Evolutionary conservation across 2,888 invertebrate genomes (phyloP), one percentile per base, ranked within the genome.

Genomic region (Protonemura montana): DNA sequence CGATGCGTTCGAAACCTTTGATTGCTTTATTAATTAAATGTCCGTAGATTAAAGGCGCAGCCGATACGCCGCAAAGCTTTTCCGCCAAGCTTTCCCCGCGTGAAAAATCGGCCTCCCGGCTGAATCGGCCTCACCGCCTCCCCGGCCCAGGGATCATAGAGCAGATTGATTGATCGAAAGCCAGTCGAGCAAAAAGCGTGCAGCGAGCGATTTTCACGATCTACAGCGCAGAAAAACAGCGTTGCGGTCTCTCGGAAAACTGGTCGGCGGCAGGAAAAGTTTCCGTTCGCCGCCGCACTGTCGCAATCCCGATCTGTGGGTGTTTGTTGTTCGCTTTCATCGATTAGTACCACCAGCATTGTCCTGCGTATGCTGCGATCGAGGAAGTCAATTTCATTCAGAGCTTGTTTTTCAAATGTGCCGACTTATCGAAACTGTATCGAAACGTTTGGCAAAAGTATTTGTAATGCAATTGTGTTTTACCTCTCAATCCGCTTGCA

Each of bases 1-100:
- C n/a, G n/a, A n/a, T n/a, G n/a, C n/a, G n/a, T n/a, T 21, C 16
- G 59, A 6, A 35, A 35, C 59, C 13, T 13, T 10, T 59, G 59
- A 59, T 59, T 59, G 59, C 59, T 59, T 59, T 59, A 59, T 59
- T 59, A 59, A 59, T 59, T 59, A 59, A 35, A 35, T 35, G 35
- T 35, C 41, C 59, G 59, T 59, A 21, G 35, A 35, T 35, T 3
- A 3, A 10, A 35, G 35, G 3, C 10, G 35, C 35, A 3, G 35
- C 10, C 35, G 35, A 35, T 10, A n/a, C 35, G 35, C 35, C 5
- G 35, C 35, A 3, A 10, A 35, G 35, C 35, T 35, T 35, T 35
- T 35, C 35, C 35, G 35, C 35, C 5, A 3, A 6, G 35, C 35
- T 35, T 35, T 35, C 35, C 10, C 5, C 35, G 35, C 35, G 35